Evolutionary conservation across 2,113 vertebrate species (phyloP), one percentile per base, ranked within the genome.

Genomic region (Neomonachus schauinslandi): DNA sequence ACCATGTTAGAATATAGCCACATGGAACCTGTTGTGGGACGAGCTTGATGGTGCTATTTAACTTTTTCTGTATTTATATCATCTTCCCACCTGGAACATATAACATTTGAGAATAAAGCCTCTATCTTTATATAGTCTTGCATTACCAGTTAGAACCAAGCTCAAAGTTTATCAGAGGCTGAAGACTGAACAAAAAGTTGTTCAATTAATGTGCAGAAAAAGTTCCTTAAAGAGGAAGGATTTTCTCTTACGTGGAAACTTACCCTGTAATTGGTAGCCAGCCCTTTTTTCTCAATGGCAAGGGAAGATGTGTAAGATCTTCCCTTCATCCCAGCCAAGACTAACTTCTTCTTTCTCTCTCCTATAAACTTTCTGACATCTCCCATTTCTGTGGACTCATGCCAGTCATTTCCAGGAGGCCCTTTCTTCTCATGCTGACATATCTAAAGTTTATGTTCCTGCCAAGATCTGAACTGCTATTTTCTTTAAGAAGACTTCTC

Each of bases 401-500:
- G 21, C 33, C 24, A 71, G 65, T 22, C 61, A 88, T 42, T 71
- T 33, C n/a, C 22, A 51, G 59, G 7, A 91, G 55, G 63, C 28
- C n/a, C 26, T 72, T 69, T 81, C 42, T 65, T 91, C 28, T 87
- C 26, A 53, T 46, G 28, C 8, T 59, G n/a, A 90, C 26, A 57
- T 36, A 90, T 7, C 61, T 19, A 71, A 90, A 77, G 33, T 11
- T 82, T 55, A 63, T 5, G 39, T 69, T 82, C 69, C 39, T 72
- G 28, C 69, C 46, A 95, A 90, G 42, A 94, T 85, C 21, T 69
- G 53, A 96, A 79, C 21, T 85, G 65, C 13, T 81, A 59, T 89
- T 96, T 93, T 24, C 59, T 92, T 82, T 28, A 91, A 96, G 84
- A 96, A 87, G 53, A 36, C 4, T 16, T 95, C 13, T 51, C 39